A percentile compares a stretch with the other conserved stretches of the same genome.
phyloP scores from a whole-genome alignment of 2,113 vertebrate species.

The Ardeotis arabs region DNA sequence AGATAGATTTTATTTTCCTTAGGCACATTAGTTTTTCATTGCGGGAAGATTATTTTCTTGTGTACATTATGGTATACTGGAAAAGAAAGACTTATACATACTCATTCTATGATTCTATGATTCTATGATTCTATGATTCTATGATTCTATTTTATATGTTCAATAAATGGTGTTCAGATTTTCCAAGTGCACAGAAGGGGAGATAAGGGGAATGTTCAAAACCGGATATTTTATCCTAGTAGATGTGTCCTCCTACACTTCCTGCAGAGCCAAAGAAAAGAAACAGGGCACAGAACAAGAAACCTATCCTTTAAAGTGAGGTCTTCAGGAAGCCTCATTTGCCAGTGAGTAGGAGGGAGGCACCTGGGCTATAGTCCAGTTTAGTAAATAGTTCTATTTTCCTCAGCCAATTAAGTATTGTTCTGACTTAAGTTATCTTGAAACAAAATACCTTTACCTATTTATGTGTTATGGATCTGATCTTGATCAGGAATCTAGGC shows the following conservation, averaged over 20 bases:
- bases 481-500: not conserved
- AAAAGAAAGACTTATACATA: not conserved
- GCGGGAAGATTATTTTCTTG: not conserved
- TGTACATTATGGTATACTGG: not conserved
- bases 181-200: not conserved
- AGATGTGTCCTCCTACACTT: rapidly evolving
- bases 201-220: not conserved
- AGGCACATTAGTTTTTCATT: not conserved
- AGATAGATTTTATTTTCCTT: not conserved
- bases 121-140: too few species aligned
- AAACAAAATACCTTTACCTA: not conserved
- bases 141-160: not conserved
- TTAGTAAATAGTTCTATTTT: not conserved
- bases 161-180: not conserved
- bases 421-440: not conserved
- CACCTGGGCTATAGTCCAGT: not conserved
- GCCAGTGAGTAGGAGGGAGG: not conserved
- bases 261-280: not conserved
- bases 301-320: not conserved
- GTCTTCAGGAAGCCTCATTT: not conserved
- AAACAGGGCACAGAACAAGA: not conserved
- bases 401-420: not conserved
- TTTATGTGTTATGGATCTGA: not conserved
- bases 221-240: not conserved
- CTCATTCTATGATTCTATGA: not conserved